These are phyloP conservation scores for Nephrocerus scutellatus DNA, from an alignment of 2,888 invertebrate genomes.

Conservation along the genomic window DNA sequence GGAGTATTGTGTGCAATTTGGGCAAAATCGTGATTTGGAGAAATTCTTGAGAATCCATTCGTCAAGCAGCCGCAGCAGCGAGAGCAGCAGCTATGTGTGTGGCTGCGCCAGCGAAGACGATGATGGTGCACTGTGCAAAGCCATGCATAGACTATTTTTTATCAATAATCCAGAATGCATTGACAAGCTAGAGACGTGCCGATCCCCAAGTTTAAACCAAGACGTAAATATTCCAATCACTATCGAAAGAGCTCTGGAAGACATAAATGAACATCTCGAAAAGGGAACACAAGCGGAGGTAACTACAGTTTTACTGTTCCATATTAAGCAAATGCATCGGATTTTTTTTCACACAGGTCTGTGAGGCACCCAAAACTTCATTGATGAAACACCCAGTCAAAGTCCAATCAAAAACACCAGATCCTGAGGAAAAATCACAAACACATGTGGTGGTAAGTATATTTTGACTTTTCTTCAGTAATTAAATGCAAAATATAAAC, in stretches of 20 bases:
- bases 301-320: too few species aligned
- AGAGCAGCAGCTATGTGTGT: slow-evolving; percentile 8
- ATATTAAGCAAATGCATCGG: too few species aligned
- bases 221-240: slow-evolving; percentile 25
- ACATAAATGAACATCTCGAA: neutral
- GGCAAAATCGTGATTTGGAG: slow-evolving; percentile 59
- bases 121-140: slow-evolving; percentile 7
- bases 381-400: too few species aligned
- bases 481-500: too few species aligned
- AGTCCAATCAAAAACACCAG: neutral
- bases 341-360: too few species aligned
- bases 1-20: slow-evolving; percentile 64
- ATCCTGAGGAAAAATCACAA: slow-evolving; percentile 25
- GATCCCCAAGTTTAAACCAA: slow-evolving; percentile 5
- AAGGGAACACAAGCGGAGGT: too few species aligned
- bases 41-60: slow-evolving; percentile 54
- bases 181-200: slow-evolving; percentile 4
- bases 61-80: slow-evolving; percentile 12
- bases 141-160: slow-evolving; percentile 7
- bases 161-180: slow-evolving; percentile 3
- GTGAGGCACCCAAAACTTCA: too few species aligned
- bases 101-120: neutral
- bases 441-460: too few species aligned
- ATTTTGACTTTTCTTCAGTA: too few species aligned
- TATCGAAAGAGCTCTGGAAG: slow-evolving; percentile 9